phyloP scores from a whole-genome alignment of 2,113 vertebrate genomes.

The Otus sunia region DNA sequence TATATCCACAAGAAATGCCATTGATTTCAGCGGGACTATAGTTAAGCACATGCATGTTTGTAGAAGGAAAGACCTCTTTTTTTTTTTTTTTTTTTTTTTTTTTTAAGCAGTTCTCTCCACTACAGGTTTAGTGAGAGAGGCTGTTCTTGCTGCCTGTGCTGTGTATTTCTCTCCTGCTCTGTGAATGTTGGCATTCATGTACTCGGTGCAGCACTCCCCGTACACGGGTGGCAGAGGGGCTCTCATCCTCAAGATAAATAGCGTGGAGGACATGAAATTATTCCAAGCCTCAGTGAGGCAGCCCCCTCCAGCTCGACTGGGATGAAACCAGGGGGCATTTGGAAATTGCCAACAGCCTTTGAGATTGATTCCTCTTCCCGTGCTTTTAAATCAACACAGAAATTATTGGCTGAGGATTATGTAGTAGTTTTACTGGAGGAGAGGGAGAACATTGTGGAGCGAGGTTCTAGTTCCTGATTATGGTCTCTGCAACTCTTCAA shows the following conservation, averaged over 20 bases:
- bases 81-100: too few relatives aligned
- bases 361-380: neutral
- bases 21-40: neutral
- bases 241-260: neutral
- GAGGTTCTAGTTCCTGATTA: neutral
- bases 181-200: rapidly evolving
- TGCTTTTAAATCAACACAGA: neutral
- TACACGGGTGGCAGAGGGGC: neutral
- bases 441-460: rapidly evolving
- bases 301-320: neutral
- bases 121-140: neutral
- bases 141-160: neutral
- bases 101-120: neutral
- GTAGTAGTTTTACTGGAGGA: neutral
- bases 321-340: neutral
- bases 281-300: too few relatives aligned
- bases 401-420: neutral
- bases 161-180: neutral
- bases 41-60: too few relatives aligned
- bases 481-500: neutral
- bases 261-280: rapidly evolving
- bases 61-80: neutral
- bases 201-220: rapidly evolving
- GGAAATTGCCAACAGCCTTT: neutral
- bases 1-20: rapidly evolving